These are phyloP conservation scores for Pocota personata DNA, from an alignment of 2,888 invertebrate genomes.

Conservation along the genomic window DNA sequence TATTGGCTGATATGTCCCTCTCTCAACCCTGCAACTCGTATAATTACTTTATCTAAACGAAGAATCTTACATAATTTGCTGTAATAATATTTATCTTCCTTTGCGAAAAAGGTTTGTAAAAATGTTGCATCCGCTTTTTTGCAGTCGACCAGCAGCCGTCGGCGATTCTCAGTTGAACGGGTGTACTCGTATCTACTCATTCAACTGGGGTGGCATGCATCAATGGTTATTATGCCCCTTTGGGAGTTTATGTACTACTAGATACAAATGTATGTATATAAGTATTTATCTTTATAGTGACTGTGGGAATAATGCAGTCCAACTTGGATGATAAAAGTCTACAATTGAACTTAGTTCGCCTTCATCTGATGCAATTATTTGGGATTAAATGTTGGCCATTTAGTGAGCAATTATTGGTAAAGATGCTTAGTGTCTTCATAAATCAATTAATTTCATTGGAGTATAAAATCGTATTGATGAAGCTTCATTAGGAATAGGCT, in stretches of 20 bases:
- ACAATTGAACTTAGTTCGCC: background rate
- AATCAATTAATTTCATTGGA: background rate
- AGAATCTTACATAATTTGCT: constrained; percentile 71
- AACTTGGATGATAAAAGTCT: background rate
- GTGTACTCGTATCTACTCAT: constrained; percentile 16
- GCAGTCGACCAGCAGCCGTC: background rate
- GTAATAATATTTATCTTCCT: constrained; percentile 54
- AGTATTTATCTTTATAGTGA: background rate
- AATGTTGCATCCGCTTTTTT: constrained; percentile 56
- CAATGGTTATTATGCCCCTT: constrained; percentile 44
- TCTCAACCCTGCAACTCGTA: background rate
- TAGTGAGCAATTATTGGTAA: background rate
- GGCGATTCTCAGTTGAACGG: constrained; percentile 10
- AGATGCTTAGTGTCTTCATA: background rate
- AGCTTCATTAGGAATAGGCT: background rate
- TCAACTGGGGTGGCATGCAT: constrained; percentile 67
- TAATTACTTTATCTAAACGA: constrained; percentile 44
- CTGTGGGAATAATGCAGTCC: background rate
- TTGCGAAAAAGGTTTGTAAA: constrained; percentile 16
- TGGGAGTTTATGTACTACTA: constrained; percentile 1
- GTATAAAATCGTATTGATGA: background rate
- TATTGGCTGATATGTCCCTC: constrained; percentile 29
- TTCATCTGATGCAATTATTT: constrained; percentile 14
- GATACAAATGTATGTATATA: background rate
- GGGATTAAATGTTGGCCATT: background rate